Conservation (phyloP, 1,140 invertebrate species). For the Microvelia longipes region DNA sequence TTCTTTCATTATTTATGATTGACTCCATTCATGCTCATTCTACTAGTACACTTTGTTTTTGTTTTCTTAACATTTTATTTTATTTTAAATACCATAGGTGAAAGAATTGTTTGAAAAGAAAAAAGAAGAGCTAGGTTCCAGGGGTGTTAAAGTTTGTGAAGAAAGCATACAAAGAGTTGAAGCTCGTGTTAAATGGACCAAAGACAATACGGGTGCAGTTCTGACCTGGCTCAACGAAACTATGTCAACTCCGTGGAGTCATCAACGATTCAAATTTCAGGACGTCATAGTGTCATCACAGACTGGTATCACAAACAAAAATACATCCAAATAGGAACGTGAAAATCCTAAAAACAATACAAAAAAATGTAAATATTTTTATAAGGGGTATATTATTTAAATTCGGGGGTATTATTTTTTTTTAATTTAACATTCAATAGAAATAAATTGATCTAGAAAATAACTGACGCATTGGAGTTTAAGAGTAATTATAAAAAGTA, state of each 20-base stretch:
- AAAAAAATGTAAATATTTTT: too few relatives aligned
- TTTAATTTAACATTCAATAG: too few relatives aligned
- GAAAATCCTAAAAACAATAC: not conserved
- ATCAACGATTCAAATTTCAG: conserved; percentile 21
- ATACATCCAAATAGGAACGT: not conserved
- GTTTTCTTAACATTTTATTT: too few relatives aligned
- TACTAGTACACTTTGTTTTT: too few relatives aligned
- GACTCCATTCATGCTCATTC: too few relatives aligned
- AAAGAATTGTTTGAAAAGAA: conserved; percentile 16
- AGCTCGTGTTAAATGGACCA: conserved; percentile 20
- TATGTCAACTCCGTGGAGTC: conserved; percentile 16
- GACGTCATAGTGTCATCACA: conserved; percentile 17
- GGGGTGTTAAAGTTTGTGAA: conserved; percentile 16
- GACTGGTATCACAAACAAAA: not conserved
- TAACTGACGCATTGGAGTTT: too few relatives aligned
- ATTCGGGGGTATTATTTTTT: too few relatives aligned
- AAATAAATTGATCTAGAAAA: too few relatives aligned
- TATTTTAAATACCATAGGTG: too few relatives aligned
- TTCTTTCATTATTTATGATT: too few relatives aligned
- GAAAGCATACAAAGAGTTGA: conserved; percentile 17
- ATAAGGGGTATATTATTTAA: too few relatives aligned
- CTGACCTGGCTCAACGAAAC: conserved; percentile 19
- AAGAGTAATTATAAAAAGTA: too few relatives aligned
- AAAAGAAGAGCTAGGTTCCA: conserved; percentile 16
- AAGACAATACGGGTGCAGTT: conserved; percentile 15